Conservation (phyloP, 2,797 vertebrate species). For the Bucorvus abyssinicus region DNA sequence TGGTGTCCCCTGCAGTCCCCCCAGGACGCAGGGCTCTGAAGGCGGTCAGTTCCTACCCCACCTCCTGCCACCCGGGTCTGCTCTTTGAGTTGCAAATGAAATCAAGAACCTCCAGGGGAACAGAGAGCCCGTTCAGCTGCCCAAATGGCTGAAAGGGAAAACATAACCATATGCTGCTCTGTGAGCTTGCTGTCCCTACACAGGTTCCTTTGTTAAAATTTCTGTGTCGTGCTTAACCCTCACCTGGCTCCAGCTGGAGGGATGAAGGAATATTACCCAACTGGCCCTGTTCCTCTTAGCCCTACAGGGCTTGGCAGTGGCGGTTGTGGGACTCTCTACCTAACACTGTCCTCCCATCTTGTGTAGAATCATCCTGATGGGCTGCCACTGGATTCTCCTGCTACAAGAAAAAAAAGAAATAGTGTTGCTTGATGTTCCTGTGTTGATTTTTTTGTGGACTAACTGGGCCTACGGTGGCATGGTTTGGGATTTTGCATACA, state of each 20-base stretch:
- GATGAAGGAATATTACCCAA: background rate
- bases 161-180: background rate
- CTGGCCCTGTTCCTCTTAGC: fast-evolving
- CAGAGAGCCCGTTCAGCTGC: background rate
- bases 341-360: background rate
- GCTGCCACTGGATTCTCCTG: background rate
- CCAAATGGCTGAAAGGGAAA: background rate
- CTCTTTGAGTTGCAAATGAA: background rate
- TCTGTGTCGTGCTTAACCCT: background rate
- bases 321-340: background rate
- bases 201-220: background rate
- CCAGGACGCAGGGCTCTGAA: background rate
- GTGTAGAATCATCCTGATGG: background rate
- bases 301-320: background rate
- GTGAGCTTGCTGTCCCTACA: fast-evolving
- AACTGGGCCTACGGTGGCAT: background rate
- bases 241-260: background rate
- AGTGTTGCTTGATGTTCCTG: background rate
- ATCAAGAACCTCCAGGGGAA: background rate
- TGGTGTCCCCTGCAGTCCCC: fast-evolving
- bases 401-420: background rate
- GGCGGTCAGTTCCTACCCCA: fast-evolving
- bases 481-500: background rate
- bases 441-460: background rate
- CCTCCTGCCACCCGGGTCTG: background rate